Evolutionary conservation across 2,888 invertebrate genomes (phyloP).

Genomic region (Nesidiocoris tenuis): DNA sequence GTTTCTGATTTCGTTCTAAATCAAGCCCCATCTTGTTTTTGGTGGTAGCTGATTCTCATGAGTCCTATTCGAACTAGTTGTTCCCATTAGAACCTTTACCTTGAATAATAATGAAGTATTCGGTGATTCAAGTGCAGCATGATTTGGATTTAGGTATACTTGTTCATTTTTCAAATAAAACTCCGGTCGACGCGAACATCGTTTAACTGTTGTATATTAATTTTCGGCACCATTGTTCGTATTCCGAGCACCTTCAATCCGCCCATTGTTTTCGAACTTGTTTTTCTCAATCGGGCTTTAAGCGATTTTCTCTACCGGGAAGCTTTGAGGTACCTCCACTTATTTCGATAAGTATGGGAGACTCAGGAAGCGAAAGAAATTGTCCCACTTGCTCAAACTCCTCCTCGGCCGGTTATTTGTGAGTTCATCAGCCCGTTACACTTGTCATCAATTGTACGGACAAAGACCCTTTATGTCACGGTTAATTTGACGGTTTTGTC

Average conservation of each 20-base stretch:
- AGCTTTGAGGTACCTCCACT: neutral
- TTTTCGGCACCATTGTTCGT: neutral
- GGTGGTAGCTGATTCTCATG: too few species aligned
- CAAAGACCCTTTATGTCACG: neutral
- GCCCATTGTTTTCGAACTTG: neutral
- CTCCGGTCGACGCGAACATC: too few species aligned
- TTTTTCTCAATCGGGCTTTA: neutral
- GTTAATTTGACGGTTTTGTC: neutral
- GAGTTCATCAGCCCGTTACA: neutral
- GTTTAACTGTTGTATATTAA: too few species aligned
- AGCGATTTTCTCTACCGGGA: neutral
- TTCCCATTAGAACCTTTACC: too few species aligned
- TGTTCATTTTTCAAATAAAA: too few species aligned
- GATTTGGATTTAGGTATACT: too few species aligned
- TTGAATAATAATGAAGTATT: too few species aligned
- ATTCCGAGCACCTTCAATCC: neutral
- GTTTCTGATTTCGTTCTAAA: too few species aligned
- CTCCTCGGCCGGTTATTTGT: neutral
- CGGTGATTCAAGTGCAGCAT: too few species aligned
- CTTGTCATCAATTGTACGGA: slow-evolving; percentile 18
- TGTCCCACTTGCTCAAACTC: slow-evolving; percentile 4
- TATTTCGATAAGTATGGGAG: neutral
- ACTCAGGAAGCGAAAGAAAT: slow-evolving; percentile 1
- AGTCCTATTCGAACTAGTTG: too few species aligned
- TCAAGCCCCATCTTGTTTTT: too few species aligned